A percentile compares a stretch with the other conserved stretches of the same genome.
Conservation (phyloP, 1,140 invertebrate genomes). For the Ectropis grisescens region DNA sequence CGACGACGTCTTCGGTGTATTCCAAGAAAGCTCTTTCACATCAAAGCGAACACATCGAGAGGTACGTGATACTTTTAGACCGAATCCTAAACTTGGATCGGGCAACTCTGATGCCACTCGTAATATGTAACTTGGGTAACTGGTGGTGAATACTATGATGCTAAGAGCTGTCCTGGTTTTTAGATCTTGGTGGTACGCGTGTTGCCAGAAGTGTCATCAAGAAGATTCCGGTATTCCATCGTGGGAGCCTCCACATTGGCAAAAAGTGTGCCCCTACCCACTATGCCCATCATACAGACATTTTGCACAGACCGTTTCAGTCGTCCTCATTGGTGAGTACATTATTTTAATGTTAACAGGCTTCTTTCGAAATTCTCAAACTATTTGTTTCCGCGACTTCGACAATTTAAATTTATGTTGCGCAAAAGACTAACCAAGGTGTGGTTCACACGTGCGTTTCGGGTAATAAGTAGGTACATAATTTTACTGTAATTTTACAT, state of each 20-base stretch:
- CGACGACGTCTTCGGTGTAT: slow-evolving; percentile 56
- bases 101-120: too few species aligned
- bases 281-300: slow-evolving; percentile 85
- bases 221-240: slow-evolving; percentile 76
- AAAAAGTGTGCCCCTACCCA: slow-evolving; percentile 82
- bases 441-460: too few species aligned
- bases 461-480: too few species aligned
- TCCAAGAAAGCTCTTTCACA: slow-evolving; percentile 61
- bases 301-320: slow-evolving; percentile 78
- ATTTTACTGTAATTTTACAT: too few species aligned
- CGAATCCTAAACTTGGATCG: too few species aligned
- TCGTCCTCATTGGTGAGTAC: slow-evolving; percentile 74
- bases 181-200: slow-evolving; percentile 81
- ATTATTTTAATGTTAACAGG: too few species aligned
- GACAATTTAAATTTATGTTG: slow-evolving; percentile 2
- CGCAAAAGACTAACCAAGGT: background rate
- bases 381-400: too few species aligned
- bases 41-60: slow-evolving; percentile 58
- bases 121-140: too few species aligned
- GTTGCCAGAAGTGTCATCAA: slow-evolving; percentile 78
- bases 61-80: slow-evolving; percentile 27
- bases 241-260: slow-evolving; percentile 84
- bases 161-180: too few species aligned
- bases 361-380: too few species aligned
- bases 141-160: too few species aligned